phyloP scores from a whole-genome alignment of 2,888 invertebrate species.

The Syritta pipiens region DNA sequence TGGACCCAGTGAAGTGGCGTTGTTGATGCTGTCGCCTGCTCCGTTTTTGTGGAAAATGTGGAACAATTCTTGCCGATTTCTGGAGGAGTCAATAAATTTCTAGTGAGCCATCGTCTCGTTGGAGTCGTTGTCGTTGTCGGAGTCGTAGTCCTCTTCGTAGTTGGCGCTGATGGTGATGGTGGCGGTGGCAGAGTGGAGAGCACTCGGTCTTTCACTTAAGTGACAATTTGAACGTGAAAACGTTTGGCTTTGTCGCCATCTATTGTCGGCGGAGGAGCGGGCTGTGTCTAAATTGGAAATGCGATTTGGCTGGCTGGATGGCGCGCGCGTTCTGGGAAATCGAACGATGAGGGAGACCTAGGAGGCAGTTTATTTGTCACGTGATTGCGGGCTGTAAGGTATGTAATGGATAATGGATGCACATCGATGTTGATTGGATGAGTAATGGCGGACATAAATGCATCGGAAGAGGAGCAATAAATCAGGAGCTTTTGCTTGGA shows the following conservation, averaged over 20 bases:
- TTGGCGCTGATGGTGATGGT: too few relatives aligned
- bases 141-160: not conserved
- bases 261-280: not conserved
- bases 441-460: conserved; percentile 64
- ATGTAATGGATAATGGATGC: conserved; percentile 65
- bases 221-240: conserved; percentile 56
- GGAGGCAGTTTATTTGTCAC: conserved; percentile 65
- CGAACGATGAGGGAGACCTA: conserved; percentile 38
- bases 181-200: too few relatives aligned
- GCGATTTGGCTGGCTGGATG: conserved; percentile 31
- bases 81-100: conserved; percentile 67
- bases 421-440: conserved; percentile 66
- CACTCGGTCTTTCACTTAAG: conserved; percentile 33
- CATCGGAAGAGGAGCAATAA: conserved; percentile 59
- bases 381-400: conserved; percentile 56
- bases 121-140: not conserved
- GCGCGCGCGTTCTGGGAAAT: conserved; percentile 1
- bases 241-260: conserved; percentile 27
- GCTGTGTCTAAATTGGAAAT: conserved; percentile 25
- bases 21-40: conserved; percentile 21
- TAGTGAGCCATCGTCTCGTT: conserved; percentile 18
- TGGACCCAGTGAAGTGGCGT: conserved; percentile 31
- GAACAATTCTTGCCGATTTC: conserved; percentile 63
- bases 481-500: conserved; percentile 53
- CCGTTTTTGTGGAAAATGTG: conserved; percentile 41